These are phyloP conservation scores for Sisor rabdophorus DNA, from an alignment of 2,113 vertebrate genomes.

Conservation along the genomic window DNA sequence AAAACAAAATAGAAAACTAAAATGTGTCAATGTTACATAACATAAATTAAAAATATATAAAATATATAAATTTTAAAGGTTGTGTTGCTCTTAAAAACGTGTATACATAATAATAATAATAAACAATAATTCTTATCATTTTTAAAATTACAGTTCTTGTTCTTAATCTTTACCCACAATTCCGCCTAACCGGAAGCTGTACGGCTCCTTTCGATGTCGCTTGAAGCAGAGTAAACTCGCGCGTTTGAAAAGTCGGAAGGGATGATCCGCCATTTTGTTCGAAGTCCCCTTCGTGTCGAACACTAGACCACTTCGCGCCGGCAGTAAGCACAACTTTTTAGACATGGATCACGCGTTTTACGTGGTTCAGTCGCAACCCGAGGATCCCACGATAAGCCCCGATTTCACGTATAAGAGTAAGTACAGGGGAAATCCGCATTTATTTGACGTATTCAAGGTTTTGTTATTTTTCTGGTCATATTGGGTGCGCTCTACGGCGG, in stretches of 20 bases:
- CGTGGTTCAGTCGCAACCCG: conserved; percentile 44
- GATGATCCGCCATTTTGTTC: conserved; percentile 40
- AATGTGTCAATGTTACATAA: too few relatives aligned
- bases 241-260: conserved; percentile 28
- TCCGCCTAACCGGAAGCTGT: neutral
- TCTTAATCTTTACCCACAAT: neutral
- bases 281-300: conserved; percentile 40
- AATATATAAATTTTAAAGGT: too few relatives aligned
- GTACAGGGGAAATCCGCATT: conserved; percentile 20
- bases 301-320: conserved; percentile 43
- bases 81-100: too few relatives aligned
- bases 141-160: neutral
- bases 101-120: too few relatives aligned
- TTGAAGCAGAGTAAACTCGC: neutral
- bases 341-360: conserved; percentile 49
- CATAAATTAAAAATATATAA: too few relatives aligned
- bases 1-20: too few relatives aligned
- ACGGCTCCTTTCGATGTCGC: neutral
- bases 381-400: conserved; percentile 30
- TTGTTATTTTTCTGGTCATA: neutral
- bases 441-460: neutral
- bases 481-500: neutral
- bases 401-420: conserved; percentile 63
- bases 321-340: conserved; percentile 26
- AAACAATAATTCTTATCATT: neutral